Base-by-base conservation (phyloP, 2,888 invertebrate species). In the Drosophila phalerata region DNA sequence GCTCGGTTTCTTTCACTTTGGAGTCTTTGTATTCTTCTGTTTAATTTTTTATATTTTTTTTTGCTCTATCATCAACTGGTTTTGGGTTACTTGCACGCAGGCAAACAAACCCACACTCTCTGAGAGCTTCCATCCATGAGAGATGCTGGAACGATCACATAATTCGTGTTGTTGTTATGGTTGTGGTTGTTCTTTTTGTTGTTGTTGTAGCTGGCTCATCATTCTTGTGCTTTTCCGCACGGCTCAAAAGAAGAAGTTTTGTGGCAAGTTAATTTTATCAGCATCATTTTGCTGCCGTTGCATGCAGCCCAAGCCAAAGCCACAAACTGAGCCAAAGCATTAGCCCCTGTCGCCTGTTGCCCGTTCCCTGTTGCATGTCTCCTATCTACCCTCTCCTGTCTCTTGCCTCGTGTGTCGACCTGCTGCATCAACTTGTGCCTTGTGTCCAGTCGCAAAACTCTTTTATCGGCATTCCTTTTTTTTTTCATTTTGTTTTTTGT, bases 191-290 rank as follows among this genome's bases (percentile, higher is more conserved):
- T 61, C 49, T 42, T 70, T 60, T 48, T 61, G 66, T 45, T 78
- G 81, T 72, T 77, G 80, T 69, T 77, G 80, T 17, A 52, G 82
- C 79, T 84, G 84, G 75, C 81, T 84, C 85, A 85, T 85, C 85
- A 85, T 84, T 85, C 84, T 85, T 85, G 45, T 81, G 80, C 84
- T 83, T 81, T 85, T 85, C 85, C 83, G 73, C 79, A 76, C 68
- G 69, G 81, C 74, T 79, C 72, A 67, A 77, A 57, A 57, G 37
- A 28, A 81, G 85, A 69, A 69, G 66, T 58, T 81, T 79, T 85
- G 77, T 81, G 81, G 73, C 85, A 79, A 85, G 85, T 85, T 86
- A 86, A 85, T 85, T 85, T 85, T 85, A 85, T 86, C 86, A 81
- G 74, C 73, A 69, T 71, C 85, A 78, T 76, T 83, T 83, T 86